Percentiles rank a stretch among this genome's conserved stretches.
Conservation (phyloP, 2,113 vertebrate genomes). For the Megalops atlanticus region DNA sequence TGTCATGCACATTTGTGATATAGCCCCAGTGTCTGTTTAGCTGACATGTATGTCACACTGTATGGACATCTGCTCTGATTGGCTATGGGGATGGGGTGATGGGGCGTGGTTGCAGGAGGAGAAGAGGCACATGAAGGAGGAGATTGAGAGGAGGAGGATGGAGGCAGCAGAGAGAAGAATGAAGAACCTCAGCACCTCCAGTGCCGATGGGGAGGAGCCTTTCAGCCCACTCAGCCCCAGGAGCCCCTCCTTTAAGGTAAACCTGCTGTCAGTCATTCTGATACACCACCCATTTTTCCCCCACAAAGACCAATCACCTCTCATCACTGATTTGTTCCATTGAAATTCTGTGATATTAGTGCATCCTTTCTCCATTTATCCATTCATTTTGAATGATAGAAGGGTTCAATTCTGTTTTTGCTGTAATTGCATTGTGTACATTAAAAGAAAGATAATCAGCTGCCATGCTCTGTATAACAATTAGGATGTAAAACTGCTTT, state of each 20-base stretch:
- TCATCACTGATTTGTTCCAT: too few relatives aligned
- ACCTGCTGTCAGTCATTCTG: conserved; percentile 24
- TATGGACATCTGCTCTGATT: not conserved
- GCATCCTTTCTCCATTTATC: too few relatives aligned
- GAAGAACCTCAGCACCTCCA: conserved; percentile 65
- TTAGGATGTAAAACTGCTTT: too few relatives aligned
- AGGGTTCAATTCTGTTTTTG: too few relatives aligned
- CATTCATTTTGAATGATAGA: too few relatives aligned
- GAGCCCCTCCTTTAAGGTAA: conserved; percentile 76
- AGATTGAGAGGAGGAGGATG: conserved; percentile 71
- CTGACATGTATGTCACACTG: too few relatives aligned
- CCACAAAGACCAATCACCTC: not conserved
- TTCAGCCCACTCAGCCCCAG: conserved; percentile 67
- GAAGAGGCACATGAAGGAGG: conserved; percentile 68
- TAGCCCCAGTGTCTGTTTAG: too few relatives aligned
- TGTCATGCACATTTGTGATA: too few relatives aligned
- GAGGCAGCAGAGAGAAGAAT: conserved; percentile 68
- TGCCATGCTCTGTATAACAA: too few relatives aligned
- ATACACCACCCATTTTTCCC: not conserved
- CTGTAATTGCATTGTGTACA: too few relatives aligned
- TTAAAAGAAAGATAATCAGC: too few relatives aligned
- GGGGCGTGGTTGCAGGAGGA: conserved; percentile 66
- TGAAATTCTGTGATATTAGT: too few relatives aligned
- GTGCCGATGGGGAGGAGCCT: conserved; percentile 60
- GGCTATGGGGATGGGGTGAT: not conserved